Evolutionary conservation across 2,113 vertebrate species (phyloP), one percentile per base, ranked within the genome.

Genomic region (Notiomystis cincta): DNA sequence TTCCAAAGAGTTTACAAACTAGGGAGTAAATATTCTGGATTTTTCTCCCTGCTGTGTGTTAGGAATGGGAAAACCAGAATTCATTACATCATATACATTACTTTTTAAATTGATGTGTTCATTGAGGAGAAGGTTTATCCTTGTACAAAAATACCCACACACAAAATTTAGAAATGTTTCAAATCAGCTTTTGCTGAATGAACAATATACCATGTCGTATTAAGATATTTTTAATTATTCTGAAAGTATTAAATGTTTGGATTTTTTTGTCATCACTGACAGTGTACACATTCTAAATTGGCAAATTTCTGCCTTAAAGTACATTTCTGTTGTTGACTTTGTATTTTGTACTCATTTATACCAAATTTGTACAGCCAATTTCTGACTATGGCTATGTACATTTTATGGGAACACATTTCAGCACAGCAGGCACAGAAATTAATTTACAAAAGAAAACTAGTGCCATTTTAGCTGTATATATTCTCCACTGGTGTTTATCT

Each of bases 211-310:
- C 38, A 47, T 40, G 25, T n/a, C 1, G 0, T 4, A 72, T 21
- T 33, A 27, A 35, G 7, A 7, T 25, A 37, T 67, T 81, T 91
- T 65, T 28, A 28, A 31, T 65, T 61, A 58, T 23, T 50, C 15
- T 31, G n/a, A 50, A 83, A 90, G 50, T 14, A 65, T 40, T 4
- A 77, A 12, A 22, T 3, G 6, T 45, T 70, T 80, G 3, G 31
- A 10, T 7, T 44, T 60, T 69, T 89, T 87, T 73, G n/a, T n/a
- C 20, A 40, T 50, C 21, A 25, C 1, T 73, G 15, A 10, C 13
- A 1, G 0, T 20, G 6, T n/a, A 78, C 6, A 10, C 3, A 27
- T 58, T 40, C 22, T n/a, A 76, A 28, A 79, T 9, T 3, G 0
- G 23, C 33, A 87, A 85, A 87, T 45, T 92, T 53, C 42, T 37